Base-by-base conservation (phyloP, 2,888 invertebrate species). In the Plemyria rubiginata region DNA sequence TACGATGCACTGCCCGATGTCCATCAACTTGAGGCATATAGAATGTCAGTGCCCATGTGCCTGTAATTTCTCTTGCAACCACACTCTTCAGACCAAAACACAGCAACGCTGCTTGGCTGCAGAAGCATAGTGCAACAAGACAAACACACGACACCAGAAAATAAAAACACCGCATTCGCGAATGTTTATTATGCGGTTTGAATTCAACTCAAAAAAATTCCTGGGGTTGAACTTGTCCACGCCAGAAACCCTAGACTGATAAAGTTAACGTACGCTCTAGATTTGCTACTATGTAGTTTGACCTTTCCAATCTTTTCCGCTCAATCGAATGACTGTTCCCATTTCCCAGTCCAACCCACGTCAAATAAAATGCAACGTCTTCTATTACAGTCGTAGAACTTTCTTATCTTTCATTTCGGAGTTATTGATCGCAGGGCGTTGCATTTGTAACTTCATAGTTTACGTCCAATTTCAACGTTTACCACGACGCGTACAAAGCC, bases 401-500 rank as follows among this genome's bases (percentile, higher is more conserved):
- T 32, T 13, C 32, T 38, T 38, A 36, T 55, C n/a, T 22, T 48
- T 38, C 7, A 28, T 32, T 28, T 8, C 28, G 2, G 32, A 32
- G 13, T 28, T 16, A 28, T 36, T 46, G 38, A 38, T 45, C 46
- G 13, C 28, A n/a, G 45, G 28, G 29, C 38, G n/a, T 52, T 58
- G 16, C 50, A 41, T n/a, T 11, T 40, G 32, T 32, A 3, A 32
- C 32, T 32, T n/a, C 11, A 43, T 49, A 11, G 56, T 41, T 28
- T 50, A 29, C 28, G n/a, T 49, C 6, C 41, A 58, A n/a, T 29
- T 51, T 38, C 45, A 51, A 22, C 57, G 45, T 43, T 51, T 38
- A 38, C 36, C 11, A 3, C 11, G 36, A 11, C 36, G 36, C 11
- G 36, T 51, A 70, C 70, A 68, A 68, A 22, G 67, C 70, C 68